Evolutionary conservation across 2,113 vertebrate genomes (phyloP).

Genomic region (Spilogale gracilis): DNA sequence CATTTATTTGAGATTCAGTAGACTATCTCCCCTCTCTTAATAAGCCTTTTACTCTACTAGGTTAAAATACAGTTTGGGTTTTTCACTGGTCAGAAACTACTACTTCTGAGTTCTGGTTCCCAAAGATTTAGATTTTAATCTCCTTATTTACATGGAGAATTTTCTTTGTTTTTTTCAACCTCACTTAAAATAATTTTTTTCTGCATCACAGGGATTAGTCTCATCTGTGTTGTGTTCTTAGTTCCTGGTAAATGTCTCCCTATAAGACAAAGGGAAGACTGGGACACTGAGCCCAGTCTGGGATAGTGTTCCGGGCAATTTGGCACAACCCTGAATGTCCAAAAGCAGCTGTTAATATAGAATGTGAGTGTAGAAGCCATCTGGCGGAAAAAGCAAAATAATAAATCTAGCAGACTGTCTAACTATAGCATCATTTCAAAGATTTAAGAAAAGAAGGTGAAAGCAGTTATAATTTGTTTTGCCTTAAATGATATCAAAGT

Average conservation of each 20-base stretch:
- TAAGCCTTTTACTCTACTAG: not conserved
- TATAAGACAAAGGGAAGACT: not conserved
- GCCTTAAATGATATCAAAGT: not conserved
- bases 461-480: not conserved
- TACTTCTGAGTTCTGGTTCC: not conserved
- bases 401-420: not conserved
- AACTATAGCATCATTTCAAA: not conserved
- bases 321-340: not conserved
- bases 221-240: not conserved
- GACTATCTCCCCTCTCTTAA: not conserved
- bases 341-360: not conserved
- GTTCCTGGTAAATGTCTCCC: not conserved
- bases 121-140: not conserved
- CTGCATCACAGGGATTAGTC: not conserved
- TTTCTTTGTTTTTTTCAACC: not conserved
- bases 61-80: not conserved
- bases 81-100: not conserved
- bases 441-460: not conserved
- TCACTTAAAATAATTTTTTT: constrained; percentile 10
- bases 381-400: not conserved
- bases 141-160: not conserved
- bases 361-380: not conserved
- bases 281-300: not conserved
- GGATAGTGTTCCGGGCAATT: not conserved
- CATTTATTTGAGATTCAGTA: not conserved